Evolutionary conservation across 2,888 invertebrate species (phyloP), one percentile per base, ranked within the genome.

Genomic region (Cryptocheilus praepositus): DNA sequence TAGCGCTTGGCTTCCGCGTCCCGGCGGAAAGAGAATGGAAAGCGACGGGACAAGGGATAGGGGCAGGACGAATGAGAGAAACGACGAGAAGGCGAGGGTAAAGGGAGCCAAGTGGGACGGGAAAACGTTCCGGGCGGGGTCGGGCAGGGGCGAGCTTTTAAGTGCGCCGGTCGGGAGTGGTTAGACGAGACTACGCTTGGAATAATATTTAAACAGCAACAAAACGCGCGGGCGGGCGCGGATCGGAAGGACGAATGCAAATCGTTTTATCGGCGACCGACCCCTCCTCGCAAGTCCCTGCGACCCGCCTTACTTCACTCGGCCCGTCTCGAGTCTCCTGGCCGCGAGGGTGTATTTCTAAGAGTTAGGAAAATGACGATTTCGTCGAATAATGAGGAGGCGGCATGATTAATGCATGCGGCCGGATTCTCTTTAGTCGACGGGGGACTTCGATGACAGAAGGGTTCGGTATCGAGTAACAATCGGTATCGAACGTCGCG

Each of bases 201-300:
- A 80, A 80, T 79, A 80, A 81, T 77, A 80, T 80, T 81, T 77
- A 77, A 80, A 79, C 60, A 71, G 68, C 67, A 72, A 73, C 60
- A 73, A 67, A 67, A 68, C 46, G 68, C 22, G 56, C 64, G 22
- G 43, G 13, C 46, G 52, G 45, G 15, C 53, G 49, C 4, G 66
- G 21, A 58, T 61, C 57, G 62, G 61, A 61, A 52, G 22, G 61
- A 65, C 55, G 67, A 76, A 76, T 75, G 79, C 75, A 76, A 77
- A 81, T 81, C 76, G 74, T 76, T 74, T 79, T 71, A 71, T 74
- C 73, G 71, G 59, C 52, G n/a, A 18, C 18, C 25, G 36, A 11
- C 11, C 25, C 53, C 36, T 25, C 46, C 22, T 57, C 52, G 28
- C 43, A 15, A 53, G 25, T 45, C 21, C 22, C 53, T 22, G 28